Evolutionary conservation across 64 coral and sea anemone species (phyloP), one percentile per base, ranked within the genome.

Genomic region (Cladopsammia gracilis): DNA sequence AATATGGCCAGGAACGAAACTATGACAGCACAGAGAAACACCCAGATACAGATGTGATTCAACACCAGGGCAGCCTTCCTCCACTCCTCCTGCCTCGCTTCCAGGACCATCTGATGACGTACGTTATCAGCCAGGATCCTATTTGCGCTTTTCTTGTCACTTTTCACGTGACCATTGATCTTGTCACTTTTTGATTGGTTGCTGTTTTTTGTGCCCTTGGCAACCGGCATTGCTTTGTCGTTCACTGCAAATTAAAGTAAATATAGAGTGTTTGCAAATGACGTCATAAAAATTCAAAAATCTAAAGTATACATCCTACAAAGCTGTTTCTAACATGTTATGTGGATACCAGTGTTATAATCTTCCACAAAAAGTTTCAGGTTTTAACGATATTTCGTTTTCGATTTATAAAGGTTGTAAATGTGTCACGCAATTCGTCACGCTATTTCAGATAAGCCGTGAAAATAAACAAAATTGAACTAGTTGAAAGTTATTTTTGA

Each of bases 31-130:
- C 94, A 46, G 6, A 97, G 5, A 67, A 90, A 97, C 42, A 87
- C 62, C 91, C 92, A 97, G 78, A 97, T 97, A 24, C 93, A 97
- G 53, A 97, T 77, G 25, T 88, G 89, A 65, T 97, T 97, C 80
- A 97, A 26, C 47, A 97, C 95, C 19, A 97, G 49, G 19, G 95
- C 95, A 0, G 92, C 95, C 19, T 67, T 93, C 23, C 77, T 84
- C 95, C 95, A 97, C 25, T 97, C 91, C 4, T 94, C 95, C 53
- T 91, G 87, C 74, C 95, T 90, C 71, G 60, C 64, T 94, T 94
- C 91, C 75, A 97, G 56, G 8, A 87, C 70, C 51, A 94, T 92
- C 23, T 87, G 87, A 10, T 97, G 81, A 16, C 57, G 52, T 6
- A 97, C 70, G 67, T 97, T 93, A 56, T 83, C 88, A 6, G 58